Base-by-base conservation (phyloP, 2,888 invertebrate genomes). In the Epinotia bilunana region DNA sequence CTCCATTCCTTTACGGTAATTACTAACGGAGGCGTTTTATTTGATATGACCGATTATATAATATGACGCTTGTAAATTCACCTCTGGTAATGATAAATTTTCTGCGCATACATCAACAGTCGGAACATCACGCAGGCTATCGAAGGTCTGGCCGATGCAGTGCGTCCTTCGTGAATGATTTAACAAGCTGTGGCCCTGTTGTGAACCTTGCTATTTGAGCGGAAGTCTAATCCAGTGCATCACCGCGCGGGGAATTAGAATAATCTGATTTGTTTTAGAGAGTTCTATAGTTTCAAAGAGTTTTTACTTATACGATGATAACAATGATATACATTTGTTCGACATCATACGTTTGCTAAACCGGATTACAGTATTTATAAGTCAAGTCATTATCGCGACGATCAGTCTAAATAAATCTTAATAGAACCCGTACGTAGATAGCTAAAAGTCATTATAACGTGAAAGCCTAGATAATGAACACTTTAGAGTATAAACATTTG, bases 181-280 rank as follows among this genome's bases (percentile, higher is more conserved):
- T 58, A 74, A 74, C 64, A 65, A 72, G 72, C 61, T 62, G 82
- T 76, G 73, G 76, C 72, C 78, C 65, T 77, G 43, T 68, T 68
- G 53, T 74, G 70, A 65, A 65, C 74, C 70, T 70, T 71, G 74
- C 74, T 64, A 68, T 69, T 70, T 65, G 62, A 60, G 60, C 70
- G 70, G 74, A 60, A 70, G 60, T 65, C 64, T 70, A 70, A 74
- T 74, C 74, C 64, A 74, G 74, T 74, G 70, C 70, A 70, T n/a
- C 60, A 39, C 53, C 49, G 58, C 74, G 70, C 62, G 33, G 70
- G 70, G 64, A 63, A 55, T 39, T 57, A 39, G 49, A 63, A 65
- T 58, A 18, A 60, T 39, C 43, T 58, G 65, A 58, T 65, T 49
- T 72, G 49, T 18, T 39, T 62, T 49, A 49, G 12, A 49, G 20